phyloP scores from a whole-genome alignment of 1,140 invertebrate species.

The Drosophila ogumai region DNA sequence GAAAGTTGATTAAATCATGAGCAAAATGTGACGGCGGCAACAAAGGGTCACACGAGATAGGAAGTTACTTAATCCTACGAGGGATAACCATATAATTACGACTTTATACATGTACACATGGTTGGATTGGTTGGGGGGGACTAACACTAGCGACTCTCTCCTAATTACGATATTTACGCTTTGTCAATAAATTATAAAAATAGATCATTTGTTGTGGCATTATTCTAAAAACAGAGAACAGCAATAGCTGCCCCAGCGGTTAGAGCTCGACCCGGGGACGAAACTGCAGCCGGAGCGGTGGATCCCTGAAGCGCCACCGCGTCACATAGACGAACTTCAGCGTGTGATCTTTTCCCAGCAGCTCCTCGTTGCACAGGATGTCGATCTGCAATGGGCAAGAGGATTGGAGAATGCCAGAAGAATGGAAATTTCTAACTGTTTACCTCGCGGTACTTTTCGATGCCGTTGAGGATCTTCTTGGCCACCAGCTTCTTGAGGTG shows the following conservation, averaged over 20 bases:
- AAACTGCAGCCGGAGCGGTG: constrained; percentile 93
- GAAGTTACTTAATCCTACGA: constrained; percentile 61
- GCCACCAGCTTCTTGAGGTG: constrained; percentile 99
- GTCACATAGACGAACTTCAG: constrained; percentile 99
- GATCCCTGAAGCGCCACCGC: constrained; percentile 97
- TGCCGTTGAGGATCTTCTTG: constrained; percentile 95
- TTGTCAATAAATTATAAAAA: constrained; percentile 81
- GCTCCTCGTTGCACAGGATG: constrained; percentile 99
- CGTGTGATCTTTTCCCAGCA: constrained; percentile 99
- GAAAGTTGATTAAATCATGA: constrained; percentile 72
- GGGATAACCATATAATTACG: constrained; percentile 55
- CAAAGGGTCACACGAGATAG: constrained; percentile 57
- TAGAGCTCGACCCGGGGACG: constrained; percentile 88
- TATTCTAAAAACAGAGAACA: constrained; percentile 46
- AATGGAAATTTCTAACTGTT: not conserved
- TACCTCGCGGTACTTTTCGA: constrained; percentile 98
- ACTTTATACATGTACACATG: constrained; percentile 70
- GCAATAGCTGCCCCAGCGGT: constrained; percentile 31
- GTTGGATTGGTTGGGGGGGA: constrained; percentile 24
- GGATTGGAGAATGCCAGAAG: constrained; percentile 4
- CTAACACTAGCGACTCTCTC: constrained; percentile 62
- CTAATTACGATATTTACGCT: constrained; percentile 67
- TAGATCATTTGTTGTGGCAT: constrained; percentile 71
- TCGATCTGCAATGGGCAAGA: constrained; percentile 90
- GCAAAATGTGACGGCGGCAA: constrained; percentile 41